Evolutionary conservation across 2,888 invertebrate species (phyloP).

Genomic region (Geophilus truncorum): DNA sequence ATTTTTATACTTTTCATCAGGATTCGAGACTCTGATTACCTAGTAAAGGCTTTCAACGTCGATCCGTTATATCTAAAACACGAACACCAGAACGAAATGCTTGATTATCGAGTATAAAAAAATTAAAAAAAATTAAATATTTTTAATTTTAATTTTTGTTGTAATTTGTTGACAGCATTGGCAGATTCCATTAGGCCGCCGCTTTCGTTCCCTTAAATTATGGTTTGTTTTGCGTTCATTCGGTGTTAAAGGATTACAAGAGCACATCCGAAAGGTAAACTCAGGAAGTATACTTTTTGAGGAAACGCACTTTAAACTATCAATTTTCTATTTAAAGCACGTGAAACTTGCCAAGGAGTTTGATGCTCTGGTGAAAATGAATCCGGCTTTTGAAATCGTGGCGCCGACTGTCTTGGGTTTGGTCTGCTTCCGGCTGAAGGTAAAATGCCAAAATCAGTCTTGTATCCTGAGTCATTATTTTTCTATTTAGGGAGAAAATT

Average conservation of each 20-base stretch:
- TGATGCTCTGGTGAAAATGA: slow-evolving; percentile 62
- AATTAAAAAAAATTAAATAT: neutral
- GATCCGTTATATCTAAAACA: slow-evolving; percentile 91
- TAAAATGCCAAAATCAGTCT: too few relatives aligned
- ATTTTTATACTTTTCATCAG: slow-evolving; percentile 46
- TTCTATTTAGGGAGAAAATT: slow-evolving; percentile 64
- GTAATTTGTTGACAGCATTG: slow-evolving; percentile 59
- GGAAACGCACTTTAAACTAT: neutral
- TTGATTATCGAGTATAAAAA: slow-evolving; percentile 48
- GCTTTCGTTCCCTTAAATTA: slow-evolving; percentile 85
- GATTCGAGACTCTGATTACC: slow-evolving; percentile 71
- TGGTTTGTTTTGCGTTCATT: slow-evolving; percentile 85
- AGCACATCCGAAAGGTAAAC: slow-evolving; percentile 61
- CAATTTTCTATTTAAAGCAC: slow-evolving; percentile 45
- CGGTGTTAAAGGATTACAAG: slow-evolving; percentile 73
- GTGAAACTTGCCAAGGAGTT: slow-evolving; percentile 68
- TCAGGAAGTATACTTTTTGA: neutral
- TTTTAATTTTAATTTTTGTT: too few relatives aligned
- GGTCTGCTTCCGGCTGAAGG: slow-evolving; percentile 82
- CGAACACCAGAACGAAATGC: slow-evolving; percentile 76
- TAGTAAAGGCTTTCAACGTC: slow-evolving; percentile 82
- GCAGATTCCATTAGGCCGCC: slow-evolving; percentile 79
- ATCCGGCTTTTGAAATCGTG: slow-evolving; percentile 73
- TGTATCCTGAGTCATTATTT: slow-evolving; percentile 76
- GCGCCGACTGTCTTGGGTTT: slow-evolving; percentile 82